Base-by-base conservation (phyloP, 2,888 invertebrate species). In the Caradrina kadenii region DNA sequence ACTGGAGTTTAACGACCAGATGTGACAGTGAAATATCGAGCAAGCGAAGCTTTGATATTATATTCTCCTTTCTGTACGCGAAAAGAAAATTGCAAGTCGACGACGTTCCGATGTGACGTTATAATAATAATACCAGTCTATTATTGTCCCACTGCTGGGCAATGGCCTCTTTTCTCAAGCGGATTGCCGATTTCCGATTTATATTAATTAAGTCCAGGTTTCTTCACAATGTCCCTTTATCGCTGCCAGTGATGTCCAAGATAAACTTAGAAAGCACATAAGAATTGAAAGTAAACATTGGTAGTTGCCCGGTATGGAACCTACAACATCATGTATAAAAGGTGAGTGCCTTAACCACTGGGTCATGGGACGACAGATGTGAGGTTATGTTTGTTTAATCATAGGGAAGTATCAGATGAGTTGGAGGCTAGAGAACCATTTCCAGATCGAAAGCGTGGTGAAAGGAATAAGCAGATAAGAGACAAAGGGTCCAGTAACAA, bases 1-100 rank as follows among this genome's bases (percentile, higher is more conserved):
- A 70, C 22, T 45, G 39, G 35, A 75, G 56, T 74, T 80, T 76
- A 62, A 80, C 55, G 80, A 64, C 48, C 74, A 79, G 80, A 66
- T 76, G 76, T 45, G 70, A 70, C 65, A 63, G 63, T 63, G 62
- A 80, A 64, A 63, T 63, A 76, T 76, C 60, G 21, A 49, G 42
- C 39, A 70, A 55, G 64, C 49, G 22, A 52, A 54, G 55, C 61
- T 58, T 54, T 45, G 65, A 53, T 50, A 48, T 58, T 49, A 63
- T 54, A 22, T 61, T 39, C 26, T 17, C 55, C 10, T 69, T 62
- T 49, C 39, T 48, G n/a, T 56, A 52, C 48, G 39, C n/a, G 45
- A 62, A 56, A 63, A 56, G 22, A 52, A 70, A 69, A 69, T 42
- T 42, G 31, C 39, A 39, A 11, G 15, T 60, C 19, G 13, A 17